A percentile compares a stretch with the other conserved stretches of the same genome.
Conservation (phyloP, 2,113 vertebrate genomes). For the Chloroceryle aenea region DNA sequence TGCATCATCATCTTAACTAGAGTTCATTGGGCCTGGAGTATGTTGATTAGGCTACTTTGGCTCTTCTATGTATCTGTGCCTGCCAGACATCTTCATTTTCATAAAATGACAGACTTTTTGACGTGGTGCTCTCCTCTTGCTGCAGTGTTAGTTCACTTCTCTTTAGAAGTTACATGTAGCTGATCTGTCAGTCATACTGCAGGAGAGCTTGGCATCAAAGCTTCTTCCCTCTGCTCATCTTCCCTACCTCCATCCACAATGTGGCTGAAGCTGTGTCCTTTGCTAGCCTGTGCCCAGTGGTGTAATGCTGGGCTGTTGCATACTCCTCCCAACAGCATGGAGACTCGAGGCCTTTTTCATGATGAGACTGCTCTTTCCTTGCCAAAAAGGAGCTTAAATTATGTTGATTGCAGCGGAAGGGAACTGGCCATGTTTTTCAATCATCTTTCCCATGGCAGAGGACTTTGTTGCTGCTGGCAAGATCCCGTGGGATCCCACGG, state of each 20-base stretch:
- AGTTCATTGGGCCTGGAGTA: background rate
- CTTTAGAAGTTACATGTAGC: background rate
- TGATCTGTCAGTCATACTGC: background rate
- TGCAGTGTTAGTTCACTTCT: background rate
- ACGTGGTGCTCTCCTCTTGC: background rate
- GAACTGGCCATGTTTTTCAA: background rate
- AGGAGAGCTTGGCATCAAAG: background rate
- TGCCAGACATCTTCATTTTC: background rate
- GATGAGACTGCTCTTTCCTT: background rate
- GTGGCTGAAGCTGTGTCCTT: rapidly evolving
- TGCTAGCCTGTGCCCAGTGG: rapidly evolving
- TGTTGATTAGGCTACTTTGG: background rate
- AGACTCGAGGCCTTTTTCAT: background rate
- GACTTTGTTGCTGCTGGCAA: background rate
- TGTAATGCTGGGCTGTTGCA: background rate
- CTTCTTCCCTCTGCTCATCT: background rate
- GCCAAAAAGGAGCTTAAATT: background rate
- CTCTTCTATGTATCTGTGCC: background rate
- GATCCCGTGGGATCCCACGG: background rate
- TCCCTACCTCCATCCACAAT: background rate
- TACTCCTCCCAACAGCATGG: background rate
- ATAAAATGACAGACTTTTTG: background rate
- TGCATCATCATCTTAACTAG: background rate
- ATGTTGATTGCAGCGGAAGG: background rate
- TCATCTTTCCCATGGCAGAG: background rate